Evolutionary conservation across 2,888 invertebrate species (phyloP).

Genomic region (Cryptophagus acutangulus): DNA sequence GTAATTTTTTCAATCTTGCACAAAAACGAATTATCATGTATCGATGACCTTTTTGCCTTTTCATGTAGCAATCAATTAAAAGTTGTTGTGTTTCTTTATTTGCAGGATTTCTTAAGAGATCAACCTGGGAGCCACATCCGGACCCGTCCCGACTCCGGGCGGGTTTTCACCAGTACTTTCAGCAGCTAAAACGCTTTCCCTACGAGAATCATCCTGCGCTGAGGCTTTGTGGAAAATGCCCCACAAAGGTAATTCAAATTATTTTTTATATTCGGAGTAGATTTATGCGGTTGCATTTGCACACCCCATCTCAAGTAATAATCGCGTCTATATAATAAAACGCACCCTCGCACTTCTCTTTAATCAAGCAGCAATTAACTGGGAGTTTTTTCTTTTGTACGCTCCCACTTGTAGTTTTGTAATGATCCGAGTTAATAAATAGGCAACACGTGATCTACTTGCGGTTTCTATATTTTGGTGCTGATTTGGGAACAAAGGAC

Average conservation of each 20-base stretch:
- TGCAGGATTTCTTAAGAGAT: constrained; percentile 38
- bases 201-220: constrained; percentile 69
- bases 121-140: constrained; percentile 59
- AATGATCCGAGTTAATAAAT: constrained; percentile 44
- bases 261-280: no score
- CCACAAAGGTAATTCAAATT: constrained; percentile 64
- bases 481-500: no score
- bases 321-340: constrained; percentile 22
- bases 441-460: constrained; percentile 33
- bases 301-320: constrained; percentile 1
- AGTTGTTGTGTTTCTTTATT: constrained; percentile 4
- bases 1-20: no score
- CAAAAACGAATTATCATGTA: no score
- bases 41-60: no score
- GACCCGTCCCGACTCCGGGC: constrained; percentile 56
- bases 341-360: constrained; percentile 38
- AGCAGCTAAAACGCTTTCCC: constrained; percentile 55
- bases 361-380: constrained; percentile 49
- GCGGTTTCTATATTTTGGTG: no score
- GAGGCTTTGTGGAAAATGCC: constrained; percentile 84
- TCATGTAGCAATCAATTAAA: no score
- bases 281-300: no score
- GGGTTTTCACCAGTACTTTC: constrained; percentile 55
- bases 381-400: constrained; percentile 35
- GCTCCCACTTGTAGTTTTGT: constrained; percentile 30